Conservation (phyloP, 2,888 invertebrate genomes). For the Diarsia brunnea region DNA sequence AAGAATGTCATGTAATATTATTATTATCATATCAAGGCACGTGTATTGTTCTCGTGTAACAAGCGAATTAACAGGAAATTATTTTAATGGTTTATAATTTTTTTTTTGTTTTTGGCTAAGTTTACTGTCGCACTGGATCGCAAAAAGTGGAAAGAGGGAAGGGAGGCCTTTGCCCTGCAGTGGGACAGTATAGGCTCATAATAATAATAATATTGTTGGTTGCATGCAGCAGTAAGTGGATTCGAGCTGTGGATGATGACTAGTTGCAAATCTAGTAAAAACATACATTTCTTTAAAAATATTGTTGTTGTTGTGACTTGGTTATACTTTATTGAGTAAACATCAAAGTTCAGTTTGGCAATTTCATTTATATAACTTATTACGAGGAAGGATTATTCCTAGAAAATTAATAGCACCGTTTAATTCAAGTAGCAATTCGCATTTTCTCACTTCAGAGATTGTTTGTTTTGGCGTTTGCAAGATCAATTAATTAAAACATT, state of each 20-base stretch:
- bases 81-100: too few relatives aligned
- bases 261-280: not conserved
- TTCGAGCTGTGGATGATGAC: too few relatives aligned
- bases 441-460: conserved; percentile 28
- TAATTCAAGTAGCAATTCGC: conserved; percentile 32
- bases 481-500: conserved; percentile 47
- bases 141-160: too few relatives aligned
- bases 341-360: not conserved
- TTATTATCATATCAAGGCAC: not conserved
- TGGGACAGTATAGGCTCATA: too few relatives aligned
- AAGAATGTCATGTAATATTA: not conserved
- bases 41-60: not conserved
- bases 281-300: not conserved
- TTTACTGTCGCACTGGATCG: too few relatives aligned
- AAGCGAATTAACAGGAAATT: not conserved
- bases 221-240: too few relatives aligned
- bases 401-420: conserved; percentile 40
- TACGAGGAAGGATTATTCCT: conserved; percentile 22
- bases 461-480: conserved; percentile 33
- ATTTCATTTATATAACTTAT: conserved; percentile 22
- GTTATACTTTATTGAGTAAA: not conserved
- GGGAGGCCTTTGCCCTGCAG: too few relatives aligned
- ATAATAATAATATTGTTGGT: too few relatives aligned
- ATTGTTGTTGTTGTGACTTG: too few relatives aligned
- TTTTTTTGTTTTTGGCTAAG: too few relatives aligned